A percentile compares a stretch with the other conserved stretches of the same genome.
These are phyloP conservation scores for Resseliella maxima DNA, from an alignment of 2,888 invertebrate genomes.

Conservation along the genomic window DNA sequence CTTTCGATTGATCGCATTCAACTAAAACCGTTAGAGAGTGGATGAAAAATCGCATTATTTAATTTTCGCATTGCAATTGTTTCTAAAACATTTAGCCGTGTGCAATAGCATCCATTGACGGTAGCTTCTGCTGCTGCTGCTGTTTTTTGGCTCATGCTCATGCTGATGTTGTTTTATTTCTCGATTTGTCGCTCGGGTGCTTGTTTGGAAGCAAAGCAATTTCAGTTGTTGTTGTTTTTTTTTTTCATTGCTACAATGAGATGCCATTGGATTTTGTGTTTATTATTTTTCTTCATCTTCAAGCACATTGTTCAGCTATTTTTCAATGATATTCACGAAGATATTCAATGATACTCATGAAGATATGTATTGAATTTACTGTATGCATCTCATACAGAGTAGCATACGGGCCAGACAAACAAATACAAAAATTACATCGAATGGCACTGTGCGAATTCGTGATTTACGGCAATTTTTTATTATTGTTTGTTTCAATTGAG, in stretches of 20 bases:
- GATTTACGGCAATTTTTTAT: slow-evolving; percentile 18
- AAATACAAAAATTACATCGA: not conserved
- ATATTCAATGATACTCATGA: slow-evolving; percentile 13
- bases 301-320: not conserved
- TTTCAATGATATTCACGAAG: slow-evolving; percentile 11
- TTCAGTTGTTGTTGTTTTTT: not conserved
- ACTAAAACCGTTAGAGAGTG: not conserved
- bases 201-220: not conserved
- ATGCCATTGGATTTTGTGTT: slow-evolving; percentile 13
- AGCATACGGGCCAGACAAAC: not conserved
- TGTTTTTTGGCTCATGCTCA: not conserved
- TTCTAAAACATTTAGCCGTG: not conserved
- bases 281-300: not conserved
- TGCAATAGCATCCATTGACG: not conserved
- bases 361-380: slow-evolving; percentile 27
- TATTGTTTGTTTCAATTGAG: slow-evolving; percentile 35
- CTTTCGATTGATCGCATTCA: slow-evolving; percentile 6
- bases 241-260: not conserved
- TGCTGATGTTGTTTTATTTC: not conserved
- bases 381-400: not conserved
- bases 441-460: not conserved
- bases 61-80: slow-evolving; percentile 8
- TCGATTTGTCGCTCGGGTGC: not conserved
- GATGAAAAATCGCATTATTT: slow-evolving; percentile 22
- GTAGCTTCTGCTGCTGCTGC: not conserved